These are phyloP conservation scores for Catocala fraxini DNA, from an alignment of 2,888 invertebrate genomes.

Conservation along the genomic window DNA sequence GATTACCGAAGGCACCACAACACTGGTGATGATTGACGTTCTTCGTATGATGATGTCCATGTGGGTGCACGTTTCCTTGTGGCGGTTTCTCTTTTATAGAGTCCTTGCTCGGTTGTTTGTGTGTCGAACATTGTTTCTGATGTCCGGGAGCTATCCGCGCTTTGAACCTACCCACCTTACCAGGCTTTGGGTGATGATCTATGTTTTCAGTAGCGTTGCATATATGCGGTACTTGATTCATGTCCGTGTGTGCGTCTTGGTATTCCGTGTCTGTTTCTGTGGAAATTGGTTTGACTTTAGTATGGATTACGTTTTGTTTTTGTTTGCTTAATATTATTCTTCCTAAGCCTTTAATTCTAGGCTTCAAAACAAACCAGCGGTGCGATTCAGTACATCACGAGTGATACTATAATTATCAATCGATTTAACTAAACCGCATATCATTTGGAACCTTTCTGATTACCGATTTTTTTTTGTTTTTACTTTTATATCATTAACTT, in stretches of 20 bases:
- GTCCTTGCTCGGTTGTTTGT: constrained; percentile 66
- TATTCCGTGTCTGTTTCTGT: constrained; percentile 80
- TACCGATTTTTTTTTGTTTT: too few relatives aligned
- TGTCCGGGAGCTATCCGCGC: constrained; percentile 78
- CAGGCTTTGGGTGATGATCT: constrained; percentile 64
- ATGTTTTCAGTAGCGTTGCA: constrained; percentile 63
- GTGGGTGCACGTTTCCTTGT: constrained; percentile 68
- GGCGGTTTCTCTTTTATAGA: constrained; percentile 63
- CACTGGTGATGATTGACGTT: constrained; percentile 84
- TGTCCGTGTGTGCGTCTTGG: constrained; percentile 72
- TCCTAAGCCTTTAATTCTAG: not conserved
- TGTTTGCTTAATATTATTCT: too few relatives aligned
- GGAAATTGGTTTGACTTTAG: too few relatives aligned
- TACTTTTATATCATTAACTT: too few relatives aligned
- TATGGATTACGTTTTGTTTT: too few relatives aligned
- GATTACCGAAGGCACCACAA: constrained; percentile 84
- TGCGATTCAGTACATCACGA: too few relatives aligned
- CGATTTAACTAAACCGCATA: too few relatives aligned
- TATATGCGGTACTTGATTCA: constrained; percentile 55
- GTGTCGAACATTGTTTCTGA: constrained; percentile 61
- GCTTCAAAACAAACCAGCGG: too few relatives aligned
- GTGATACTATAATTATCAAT: too few relatives aligned
- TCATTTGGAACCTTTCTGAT: too few relatives aligned
- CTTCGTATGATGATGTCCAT: constrained; percentile 80
- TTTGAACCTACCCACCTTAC: constrained; percentile 77